Conservation (phyloP, 2,113 vertebrate genomes). For the Piprites chloris region DNA sequence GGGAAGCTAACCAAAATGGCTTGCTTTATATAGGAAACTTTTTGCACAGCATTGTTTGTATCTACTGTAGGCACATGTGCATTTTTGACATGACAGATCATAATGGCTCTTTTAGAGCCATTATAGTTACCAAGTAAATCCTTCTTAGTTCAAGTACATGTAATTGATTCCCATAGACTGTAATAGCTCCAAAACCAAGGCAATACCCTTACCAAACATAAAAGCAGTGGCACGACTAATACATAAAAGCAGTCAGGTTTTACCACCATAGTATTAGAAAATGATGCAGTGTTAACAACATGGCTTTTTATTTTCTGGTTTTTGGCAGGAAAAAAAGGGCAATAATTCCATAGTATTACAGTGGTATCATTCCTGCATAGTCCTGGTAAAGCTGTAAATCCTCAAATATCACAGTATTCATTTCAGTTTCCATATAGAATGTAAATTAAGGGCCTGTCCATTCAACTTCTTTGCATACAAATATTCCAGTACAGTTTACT, state of each 20-base stretch:
- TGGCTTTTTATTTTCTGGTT: constrained; percentile 49
- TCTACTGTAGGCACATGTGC: constrained; percentile 19
- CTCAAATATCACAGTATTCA: background rate
- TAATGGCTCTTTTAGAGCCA: constrained; percentile 74
- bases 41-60: constrained; percentile 23
- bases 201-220: constrained; percentile 70
- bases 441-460: background rate
- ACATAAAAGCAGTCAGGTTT: constrained; percentile 63
- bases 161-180: constrained; percentile 75
- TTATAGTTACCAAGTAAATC: constrained; percentile 78
- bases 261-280: constrained; percentile 56
- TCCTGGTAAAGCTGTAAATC: constrained; percentile 50
- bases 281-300: constrained; percentile 56
- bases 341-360: constrained; percentile 40
- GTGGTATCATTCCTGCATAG: background rate
- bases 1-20: background rate
- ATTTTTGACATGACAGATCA: constrained; percentile 61
- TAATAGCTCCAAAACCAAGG: constrained; percentile 76
- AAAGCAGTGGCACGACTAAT: constrained; percentile 64
- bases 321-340: constrained; percentile 29
- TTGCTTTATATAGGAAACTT: constrained; percentile 19
- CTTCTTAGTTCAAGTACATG: constrained; percentile 74
- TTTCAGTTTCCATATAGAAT: background rate
- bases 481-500: background rate
- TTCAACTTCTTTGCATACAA: background rate